Base-by-base conservation (phyloP, 2,797 vertebrate species). In the Melanogrammus aeglefinus region DNA sequence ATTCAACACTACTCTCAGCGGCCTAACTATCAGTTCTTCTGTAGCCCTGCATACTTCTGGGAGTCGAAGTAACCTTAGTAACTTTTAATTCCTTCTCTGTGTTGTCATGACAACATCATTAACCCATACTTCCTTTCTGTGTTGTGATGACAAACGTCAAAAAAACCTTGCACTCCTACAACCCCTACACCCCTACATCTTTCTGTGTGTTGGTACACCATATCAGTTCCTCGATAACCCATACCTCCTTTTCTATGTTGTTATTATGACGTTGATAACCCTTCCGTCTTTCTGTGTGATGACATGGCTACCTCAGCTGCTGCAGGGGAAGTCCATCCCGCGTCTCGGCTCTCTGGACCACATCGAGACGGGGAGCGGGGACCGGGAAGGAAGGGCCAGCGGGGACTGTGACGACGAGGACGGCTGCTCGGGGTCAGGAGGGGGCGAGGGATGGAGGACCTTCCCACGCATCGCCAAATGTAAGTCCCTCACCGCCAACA, bases 371-470 rank as follows among this genome's bases (percentile, higher is more conserved):
- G 94, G 94, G 83, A 95, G 94, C 63, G 94, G 95, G 81, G 93
- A 96, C 18, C 29, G 72, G 0, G 93, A 83, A 16, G 94, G 92
- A 0, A 90, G 86, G 12, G 90, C 92, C 88, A 97, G 96, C 4
- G 96, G 96, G 1, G 95, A 97, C 44, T 97, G 96, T 63, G 96
- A 97, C 10, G 96, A 97, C 3, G 97, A 98, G 84, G 96, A 97
- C 0, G 95, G 94, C 0, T 97, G 96, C 0, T 86, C 83, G 21
- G 95, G 92, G 44, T 97, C 96, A 0, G 96, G 96, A 57, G 95
- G 91, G 0, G 94, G 93, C 33, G 94, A 95, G 80, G 83, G 88
- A 10, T 94, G 84, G 73, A 94, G 82, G 81, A 94, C 87, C 83
- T 80, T 83, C 80, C 74, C 76, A 66, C 85, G 85, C 82, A 87